phyloP scores from a whole-genome alignment of 2,888 invertebrate genomes.

The Drosophila fungiperda region DNA sequence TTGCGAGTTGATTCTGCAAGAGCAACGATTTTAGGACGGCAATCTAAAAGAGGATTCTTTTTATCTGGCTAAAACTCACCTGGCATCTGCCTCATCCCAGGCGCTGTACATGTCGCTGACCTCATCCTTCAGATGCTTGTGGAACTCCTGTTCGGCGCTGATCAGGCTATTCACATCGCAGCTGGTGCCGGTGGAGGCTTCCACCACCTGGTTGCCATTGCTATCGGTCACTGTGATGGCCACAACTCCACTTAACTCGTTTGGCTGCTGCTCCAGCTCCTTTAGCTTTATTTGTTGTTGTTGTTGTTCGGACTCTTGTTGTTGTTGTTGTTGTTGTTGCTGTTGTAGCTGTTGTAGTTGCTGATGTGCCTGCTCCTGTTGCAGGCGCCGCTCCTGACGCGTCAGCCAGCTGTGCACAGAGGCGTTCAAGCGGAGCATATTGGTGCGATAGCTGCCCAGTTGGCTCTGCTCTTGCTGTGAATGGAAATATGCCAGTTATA shows the following conservation, averaged over 20 bases:
- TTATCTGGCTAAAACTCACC: slow-evolving; percentile 84
- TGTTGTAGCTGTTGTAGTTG: slow-evolving; percentile 54
- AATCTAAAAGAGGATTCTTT: neutral
- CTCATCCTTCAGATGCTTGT: slow-evolving; percentile 88
- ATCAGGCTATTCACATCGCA: slow-evolving; percentile 79
- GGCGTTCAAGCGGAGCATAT: slow-evolving; percentile 85
- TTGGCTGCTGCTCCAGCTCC: slow-evolving; percentile 3
- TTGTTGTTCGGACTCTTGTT: slow-evolving; percentile 65
- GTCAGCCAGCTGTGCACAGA: slow-evolving; percentile 86
- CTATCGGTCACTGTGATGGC: slow-evolving; percentile 77
- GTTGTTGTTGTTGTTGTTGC: slow-evolving; percentile 49
- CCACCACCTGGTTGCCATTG: slow-evolving; percentile 76
- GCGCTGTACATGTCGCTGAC: slow-evolving; percentile 90
- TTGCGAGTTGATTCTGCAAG: slow-evolving; percentile 89
- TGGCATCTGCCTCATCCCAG: slow-evolving; percentile 89
- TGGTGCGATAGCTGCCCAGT: slow-evolving; percentile 85
- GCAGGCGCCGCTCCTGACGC: slow-evolving; percentile 84
- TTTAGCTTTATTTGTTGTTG: slow-evolving; percentile 29
- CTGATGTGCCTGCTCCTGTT: slow-evolving; percentile 75
- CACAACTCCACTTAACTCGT: slow-evolving; percentile 19
- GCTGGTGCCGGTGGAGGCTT: slow-evolving; percentile 63
- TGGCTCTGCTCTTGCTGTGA: slow-evolving; percentile 84
- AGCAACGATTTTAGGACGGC: neutral
- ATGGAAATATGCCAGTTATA: neutral
- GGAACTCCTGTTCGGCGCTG: slow-evolving; percentile 84